phyloP scores from a whole-genome alignment of 1,140 invertebrate genomes.

The Pogonomyrmex californicus region DNA sequence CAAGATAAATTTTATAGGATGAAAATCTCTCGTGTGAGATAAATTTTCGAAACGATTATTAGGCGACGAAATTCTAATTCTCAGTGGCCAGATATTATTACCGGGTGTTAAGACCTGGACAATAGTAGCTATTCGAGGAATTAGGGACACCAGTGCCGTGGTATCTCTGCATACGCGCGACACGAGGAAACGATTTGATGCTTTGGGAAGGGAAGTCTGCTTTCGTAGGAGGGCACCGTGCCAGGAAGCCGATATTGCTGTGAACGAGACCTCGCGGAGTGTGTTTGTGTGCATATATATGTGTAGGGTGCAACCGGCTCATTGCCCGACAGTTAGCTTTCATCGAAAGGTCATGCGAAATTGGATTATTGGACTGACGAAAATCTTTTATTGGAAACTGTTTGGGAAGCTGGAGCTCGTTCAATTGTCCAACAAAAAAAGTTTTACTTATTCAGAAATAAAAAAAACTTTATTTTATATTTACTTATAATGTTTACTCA shows the following conservation, averaged over 20 bases:
- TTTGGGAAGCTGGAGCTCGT: neutral
- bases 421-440: neutral
- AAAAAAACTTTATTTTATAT: no score
- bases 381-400: neutral
- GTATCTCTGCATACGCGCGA: conserved; percentile 62
- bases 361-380: neutral
- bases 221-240: conserved; percentile 77
- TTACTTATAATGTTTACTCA: no score
- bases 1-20: neutral
- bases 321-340: conserved; percentile 48
- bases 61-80: neutral
- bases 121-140: conserved; percentile 71
- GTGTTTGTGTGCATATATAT: conserved; percentile 22
- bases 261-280: conserved; percentile 64
- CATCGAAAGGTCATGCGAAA: conserved; percentile 39
- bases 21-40: neutral
- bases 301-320: conserved; percentile 51
- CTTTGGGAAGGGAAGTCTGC: conserved; percentile 79
- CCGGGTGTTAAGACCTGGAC: conserved; percentile 54
- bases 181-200: conserved; percentile 78
- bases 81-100: conserved; percentile 1
- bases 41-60: neutral
- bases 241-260: conserved; percentile 77
- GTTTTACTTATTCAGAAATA: no score
- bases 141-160: conserved; percentile 69